These are phyloP conservation scores for Onychostruthus taczanowskii DNA, from an alignment of 2,113 vertebrate species.

Conservation along the genomic window DNA sequence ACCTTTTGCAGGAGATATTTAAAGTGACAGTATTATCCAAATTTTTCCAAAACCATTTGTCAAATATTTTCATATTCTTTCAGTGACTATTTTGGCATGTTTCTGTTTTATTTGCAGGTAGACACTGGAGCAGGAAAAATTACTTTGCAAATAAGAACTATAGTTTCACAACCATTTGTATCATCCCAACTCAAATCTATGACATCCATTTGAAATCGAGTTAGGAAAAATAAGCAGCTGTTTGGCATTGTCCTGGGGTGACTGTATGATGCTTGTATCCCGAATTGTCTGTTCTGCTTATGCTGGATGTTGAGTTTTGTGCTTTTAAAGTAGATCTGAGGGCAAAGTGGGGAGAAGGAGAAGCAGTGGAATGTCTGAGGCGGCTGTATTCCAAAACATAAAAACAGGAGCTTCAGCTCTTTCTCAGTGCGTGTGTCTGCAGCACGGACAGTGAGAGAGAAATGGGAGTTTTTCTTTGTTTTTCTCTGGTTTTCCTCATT, in stretches of 20 bases:
- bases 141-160: neutral
- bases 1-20: neutral
- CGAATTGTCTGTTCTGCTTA: neutral
- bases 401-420: neutral
- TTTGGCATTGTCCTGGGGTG: neutral
- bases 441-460: neutral
- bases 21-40: neutral
- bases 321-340: neutral
- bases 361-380: neutral
- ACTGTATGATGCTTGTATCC: neutral
- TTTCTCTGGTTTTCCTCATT: neutral
- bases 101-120: neutral
- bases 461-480: neutral
- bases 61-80: neutral
- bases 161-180: neutral
- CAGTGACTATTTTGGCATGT: neutral
- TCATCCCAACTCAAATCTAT: neutral
- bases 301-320: neutral
- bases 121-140: neutral
- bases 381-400: neutral
- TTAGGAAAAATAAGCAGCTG: neutral
- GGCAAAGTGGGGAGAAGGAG: accelerated
- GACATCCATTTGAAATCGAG: neutral
- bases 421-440: neutral
- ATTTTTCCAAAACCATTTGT: neutral